phyloP scores from a whole-genome alignment of 53 echinoderm and acorn worm species.

The Apostichopus leukothele region DNA sequence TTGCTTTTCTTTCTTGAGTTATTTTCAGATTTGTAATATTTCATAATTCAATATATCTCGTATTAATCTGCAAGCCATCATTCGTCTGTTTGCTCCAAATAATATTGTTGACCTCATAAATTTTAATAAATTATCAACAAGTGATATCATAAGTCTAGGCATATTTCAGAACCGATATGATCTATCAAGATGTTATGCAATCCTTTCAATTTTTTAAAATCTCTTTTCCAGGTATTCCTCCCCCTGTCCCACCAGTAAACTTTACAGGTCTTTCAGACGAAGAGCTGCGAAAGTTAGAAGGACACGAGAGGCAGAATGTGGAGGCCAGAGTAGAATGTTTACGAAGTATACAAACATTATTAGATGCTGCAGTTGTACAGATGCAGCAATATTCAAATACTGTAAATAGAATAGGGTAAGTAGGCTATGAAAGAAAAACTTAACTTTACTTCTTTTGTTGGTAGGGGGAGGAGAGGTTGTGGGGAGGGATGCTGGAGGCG shows the following conservation, averaged over 20 bases:
- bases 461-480: too few species aligned
- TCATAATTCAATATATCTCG: too few species aligned
- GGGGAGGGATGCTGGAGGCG: not conserved
- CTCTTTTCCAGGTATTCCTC: conserved; percentile 68
- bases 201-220: not conserved
- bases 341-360: conserved; percentile 79
- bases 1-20: too few species aligned
- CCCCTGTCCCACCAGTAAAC: conserved; percentile 89
- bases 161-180: not conserved
- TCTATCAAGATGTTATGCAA: not conserved
- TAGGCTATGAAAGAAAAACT: not conserved
- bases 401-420: conserved; percentile 73
- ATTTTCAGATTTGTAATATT: too few species aligned
- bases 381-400: conserved; percentile 90
- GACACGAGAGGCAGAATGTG: conserved; percentile 79
- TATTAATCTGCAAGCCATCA: too few species aligned
- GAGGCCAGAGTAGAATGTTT: conserved; percentile 95
- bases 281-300: conserved; percentile 91
- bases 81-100: too few species aligned
- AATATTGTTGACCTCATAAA: not conserved
- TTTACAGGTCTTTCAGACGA: conserved; percentile 84
- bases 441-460: too few species aligned
- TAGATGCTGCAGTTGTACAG: conserved; percentile 96
- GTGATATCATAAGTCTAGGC: not conserved
- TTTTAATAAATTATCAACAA: not conserved